Evolutionary conservation across 2,113 vertebrate genomes (phyloP).

Genomic region (Fulmarus glacialis): DNA sequence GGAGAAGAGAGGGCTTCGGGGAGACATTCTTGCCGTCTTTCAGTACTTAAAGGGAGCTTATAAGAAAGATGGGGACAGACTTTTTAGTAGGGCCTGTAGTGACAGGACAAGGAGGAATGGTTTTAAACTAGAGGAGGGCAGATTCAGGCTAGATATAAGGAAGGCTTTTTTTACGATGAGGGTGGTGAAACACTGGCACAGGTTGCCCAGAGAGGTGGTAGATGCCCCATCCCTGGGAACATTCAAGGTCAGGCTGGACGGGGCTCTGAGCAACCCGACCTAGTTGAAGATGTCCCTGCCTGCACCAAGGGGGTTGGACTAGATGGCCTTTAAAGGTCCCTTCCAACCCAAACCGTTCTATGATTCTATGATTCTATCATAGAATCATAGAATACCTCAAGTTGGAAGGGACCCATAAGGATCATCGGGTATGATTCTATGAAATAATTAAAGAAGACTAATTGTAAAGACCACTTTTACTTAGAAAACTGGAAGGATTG

Average conservation of each 20-base stretch:
- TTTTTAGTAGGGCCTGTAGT: neutral
- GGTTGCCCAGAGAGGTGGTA: neutral
- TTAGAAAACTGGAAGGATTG: neutral
- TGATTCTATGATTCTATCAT: neutral
- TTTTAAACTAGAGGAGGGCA: neutral
- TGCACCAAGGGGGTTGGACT: no score
- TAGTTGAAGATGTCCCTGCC: neutral
- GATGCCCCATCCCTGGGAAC: neutral
- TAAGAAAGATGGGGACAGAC: neutral
- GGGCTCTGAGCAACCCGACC: neutral
- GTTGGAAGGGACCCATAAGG: neutral
- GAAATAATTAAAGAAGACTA: neutral
- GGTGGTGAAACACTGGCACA: neutral
- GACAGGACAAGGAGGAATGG: neutral
- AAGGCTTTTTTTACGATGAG: neutral
- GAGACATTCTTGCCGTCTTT: neutral
- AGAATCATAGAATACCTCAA: neutral
- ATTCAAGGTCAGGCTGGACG: fast-evolving
- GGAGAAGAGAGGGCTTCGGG: neutral
- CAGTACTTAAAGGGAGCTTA: neutral
- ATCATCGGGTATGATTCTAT: neutral
- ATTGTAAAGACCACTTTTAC: neutral
- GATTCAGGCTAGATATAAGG: neutral
- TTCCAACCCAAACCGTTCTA: neutral
- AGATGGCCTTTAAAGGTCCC: neutral